phyloP scores from a whole-genome alignment of 2,888 invertebrate species.

The Meliscaeva auricollis region DNA sequence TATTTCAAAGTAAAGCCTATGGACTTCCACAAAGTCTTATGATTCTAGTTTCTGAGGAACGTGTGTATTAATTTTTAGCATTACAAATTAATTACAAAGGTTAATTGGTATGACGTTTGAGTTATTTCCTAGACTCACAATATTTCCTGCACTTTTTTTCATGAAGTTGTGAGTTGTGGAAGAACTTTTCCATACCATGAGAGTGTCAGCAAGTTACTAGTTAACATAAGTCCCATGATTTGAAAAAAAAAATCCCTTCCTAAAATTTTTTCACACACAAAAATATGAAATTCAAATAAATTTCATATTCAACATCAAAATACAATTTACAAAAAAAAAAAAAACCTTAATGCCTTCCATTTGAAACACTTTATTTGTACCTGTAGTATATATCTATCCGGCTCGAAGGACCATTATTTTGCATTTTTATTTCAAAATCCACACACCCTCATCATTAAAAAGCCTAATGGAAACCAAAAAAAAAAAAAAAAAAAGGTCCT shows the following conservation, averaged over 20 bases:
- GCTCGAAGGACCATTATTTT: constrained; percentile 33
- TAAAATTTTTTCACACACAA: not conserved
- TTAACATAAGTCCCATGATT: too few species aligned
- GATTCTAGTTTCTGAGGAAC: too few species aligned
- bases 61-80: too few species aligned
- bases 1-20: too few species aligned
- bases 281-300: constrained; percentile 7
- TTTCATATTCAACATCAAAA: constrained; percentile 13
- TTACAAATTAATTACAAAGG: too few species aligned
- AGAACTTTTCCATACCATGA: too few species aligned
- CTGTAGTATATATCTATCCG: constrained; percentile 8
- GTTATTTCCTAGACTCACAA: too few species aligned
- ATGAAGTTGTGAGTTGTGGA: too few species aligned
- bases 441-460: constrained; percentile 20
- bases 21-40: too few species aligned
- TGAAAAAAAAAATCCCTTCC: not conserved
- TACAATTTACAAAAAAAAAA: not conserved
- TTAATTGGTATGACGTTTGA: too few species aligned
- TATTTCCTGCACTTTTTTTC: too few species aligned
- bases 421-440: constrained; percentile 30
- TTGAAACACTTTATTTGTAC: constrained; percentile 25
- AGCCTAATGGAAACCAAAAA: constrained; percentile 3
- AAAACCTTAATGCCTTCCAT: not conserved
- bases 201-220: too few species aligned
- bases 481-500: not conserved